These are phyloP conservation scores for Limonius californicus DNA, from an alignment of 1,140 invertebrate genomes.

Conservation along the genomic window DNA sequence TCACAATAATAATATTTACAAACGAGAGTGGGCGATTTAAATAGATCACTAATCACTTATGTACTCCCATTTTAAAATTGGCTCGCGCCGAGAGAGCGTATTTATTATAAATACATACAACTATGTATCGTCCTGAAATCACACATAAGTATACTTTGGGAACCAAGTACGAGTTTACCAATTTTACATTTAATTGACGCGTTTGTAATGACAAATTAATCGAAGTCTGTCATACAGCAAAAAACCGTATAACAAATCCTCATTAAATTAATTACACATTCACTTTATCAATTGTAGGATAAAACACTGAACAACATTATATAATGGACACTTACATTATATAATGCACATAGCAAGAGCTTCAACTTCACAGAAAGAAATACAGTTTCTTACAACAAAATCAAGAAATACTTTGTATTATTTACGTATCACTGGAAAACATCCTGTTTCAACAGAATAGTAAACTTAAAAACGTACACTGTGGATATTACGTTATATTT, in stretches of 20 bases:
- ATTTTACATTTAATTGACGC: too few species aligned
- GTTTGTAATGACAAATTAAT: too few species aligned
- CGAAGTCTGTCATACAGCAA: too few species aligned
- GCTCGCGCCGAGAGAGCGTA: slow-evolving; percentile 25
- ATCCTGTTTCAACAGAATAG: not conserved
- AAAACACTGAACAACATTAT: too few species aligned
- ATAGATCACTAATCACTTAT: slow-evolving; percentile 23
- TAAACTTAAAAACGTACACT: not conserved
- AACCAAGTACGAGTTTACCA: not conserved
- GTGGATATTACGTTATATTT: slow-evolving; percentile 1
- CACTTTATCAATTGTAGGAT: too few species aligned
- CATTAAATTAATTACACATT: too few species aligned
- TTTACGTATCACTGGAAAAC: not conserved
- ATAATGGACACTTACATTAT: too few species aligned
- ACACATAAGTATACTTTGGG: slow-evolving; percentile 15
- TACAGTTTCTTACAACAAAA: not conserved
- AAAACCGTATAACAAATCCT: too few species aligned
- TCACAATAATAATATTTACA: slow-evolving; percentile 41
- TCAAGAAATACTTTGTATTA: slow-evolving; percentile 11
- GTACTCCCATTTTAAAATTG: slow-evolving; percentile 19
- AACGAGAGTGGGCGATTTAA: slow-evolving; percentile 21
- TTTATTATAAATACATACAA: slow-evolving; percentile 23
- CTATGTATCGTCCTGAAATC: slow-evolving; percentile 22
- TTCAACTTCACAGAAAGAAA: slow-evolving; percentile 4
- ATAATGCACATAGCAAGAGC: not conserved